Evolutionary conservation across 2,888 invertebrate genomes (phyloP).

Genomic region (Acleris laterana): DNA sequence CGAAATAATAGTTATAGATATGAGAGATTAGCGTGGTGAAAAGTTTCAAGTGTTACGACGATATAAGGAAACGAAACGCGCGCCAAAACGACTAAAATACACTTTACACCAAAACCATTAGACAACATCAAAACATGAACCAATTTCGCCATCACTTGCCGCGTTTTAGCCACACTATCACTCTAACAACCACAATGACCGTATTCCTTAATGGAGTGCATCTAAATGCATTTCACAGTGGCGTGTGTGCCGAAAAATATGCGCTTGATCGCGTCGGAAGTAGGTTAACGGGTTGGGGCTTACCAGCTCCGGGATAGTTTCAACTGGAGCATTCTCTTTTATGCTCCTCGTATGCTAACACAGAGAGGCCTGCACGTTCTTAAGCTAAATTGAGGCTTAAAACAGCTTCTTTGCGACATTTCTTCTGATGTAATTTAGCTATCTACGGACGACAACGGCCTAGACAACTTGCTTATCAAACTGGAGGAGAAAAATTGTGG

Average conservation of each 20-base stretch:
- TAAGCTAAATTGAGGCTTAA: not conserved
- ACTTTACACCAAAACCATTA: not conserved
- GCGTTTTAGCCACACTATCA: slow-evolving; percentile 16
- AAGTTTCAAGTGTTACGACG: no score
- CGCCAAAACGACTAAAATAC: not conserved
- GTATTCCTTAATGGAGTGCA: slow-evolving; percentile 22
- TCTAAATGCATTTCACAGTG: slow-evolving; percentile 18
- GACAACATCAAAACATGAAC: slow-evolving; percentile 8
- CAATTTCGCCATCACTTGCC: slow-evolving; percentile 2
- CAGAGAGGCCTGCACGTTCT: not conserved
- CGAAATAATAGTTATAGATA: no score
- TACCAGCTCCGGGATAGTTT: slow-evolving; percentile 12
- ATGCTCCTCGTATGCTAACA: slow-evolving; percentile 1
- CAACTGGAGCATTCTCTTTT: slow-evolving; percentile 13
- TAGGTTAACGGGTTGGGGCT: slow-evolving; percentile 12
- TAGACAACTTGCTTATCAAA: no score
- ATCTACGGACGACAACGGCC: no score
- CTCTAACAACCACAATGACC: slow-evolving; percentile 3
- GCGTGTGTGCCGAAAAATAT: slow-evolving; percentile 18
- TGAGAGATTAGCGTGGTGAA: no score
- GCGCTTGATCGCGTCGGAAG: slow-evolving; percentile 10
- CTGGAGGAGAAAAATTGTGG: no score
- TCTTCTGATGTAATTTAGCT: no score
- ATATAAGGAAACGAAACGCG: not conserved
- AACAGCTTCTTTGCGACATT: not conserved